A percentile compares a stretch with the other conserved stretches of the same genome.
Evolutionary conservation across 2,113 vertebrate species (phyloP).

Genomic region (Ceyx cyanopectus): DNA sequence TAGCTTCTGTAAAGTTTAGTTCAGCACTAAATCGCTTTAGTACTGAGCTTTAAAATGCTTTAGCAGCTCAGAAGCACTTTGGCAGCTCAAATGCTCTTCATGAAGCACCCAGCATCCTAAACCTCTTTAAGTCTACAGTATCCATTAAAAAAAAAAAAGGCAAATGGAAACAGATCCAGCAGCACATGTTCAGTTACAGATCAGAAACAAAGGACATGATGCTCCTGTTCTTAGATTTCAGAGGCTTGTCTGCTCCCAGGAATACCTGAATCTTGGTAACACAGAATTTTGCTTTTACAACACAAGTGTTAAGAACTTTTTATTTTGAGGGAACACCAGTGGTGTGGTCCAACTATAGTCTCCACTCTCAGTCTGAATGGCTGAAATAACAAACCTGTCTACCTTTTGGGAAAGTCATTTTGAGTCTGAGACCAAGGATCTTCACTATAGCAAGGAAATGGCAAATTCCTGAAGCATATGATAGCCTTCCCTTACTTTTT

Average conservation of each 20-base stretch:
- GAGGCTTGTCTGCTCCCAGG: not conserved
- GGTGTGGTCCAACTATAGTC: not conserved
- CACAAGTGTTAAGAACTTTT: not conserved
- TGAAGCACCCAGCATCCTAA: slow-evolving; percentile 55
- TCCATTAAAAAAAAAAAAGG: not conserved
- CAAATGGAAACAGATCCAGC: not conserved
- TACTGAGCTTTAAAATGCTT: slow-evolving; percentile 69
- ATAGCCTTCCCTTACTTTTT: not conserved
- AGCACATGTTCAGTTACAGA: not conserved
- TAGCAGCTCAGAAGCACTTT: slow-evolving; percentile 72
- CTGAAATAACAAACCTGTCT: not conserved
- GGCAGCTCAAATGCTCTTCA: slow-evolving; percentile 66
- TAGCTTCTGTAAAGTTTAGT: slow-evolving; percentile 60
- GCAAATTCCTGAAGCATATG: not conserved
- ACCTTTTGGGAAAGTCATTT: not conserved
- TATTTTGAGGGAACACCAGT: not conserved
- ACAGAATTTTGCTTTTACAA: not conserved
- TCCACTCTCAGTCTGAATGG: not conserved
- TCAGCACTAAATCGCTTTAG: slow-evolving; percentile 65
- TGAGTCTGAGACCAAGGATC: not conserved
- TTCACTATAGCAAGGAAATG: not conserved
- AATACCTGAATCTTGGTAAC: not conserved
- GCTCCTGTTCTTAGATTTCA: not conserved
- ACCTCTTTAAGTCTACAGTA: slow-evolving; percentile 59
- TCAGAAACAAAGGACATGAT: not conserved